Percentiles rank a stretch among this genome's conserved stretches.
phyloP scores from a whole-genome alignment of 2,113 vertebrate species.

The Scartelaos histophorus region DNA sequence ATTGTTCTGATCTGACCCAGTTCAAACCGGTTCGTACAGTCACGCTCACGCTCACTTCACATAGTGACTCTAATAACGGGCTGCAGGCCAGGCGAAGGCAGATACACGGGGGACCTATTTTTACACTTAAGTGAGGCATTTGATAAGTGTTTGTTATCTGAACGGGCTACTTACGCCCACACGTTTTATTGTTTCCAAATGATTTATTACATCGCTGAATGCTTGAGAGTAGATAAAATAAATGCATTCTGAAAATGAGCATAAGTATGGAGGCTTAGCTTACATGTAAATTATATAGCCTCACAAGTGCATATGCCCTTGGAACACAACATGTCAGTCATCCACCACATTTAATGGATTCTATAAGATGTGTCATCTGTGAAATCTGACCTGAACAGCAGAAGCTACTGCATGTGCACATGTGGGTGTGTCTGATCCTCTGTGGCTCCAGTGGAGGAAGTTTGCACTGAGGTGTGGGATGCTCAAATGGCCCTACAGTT shows the following conservation, averaged over 20 bases:
- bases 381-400: conserved; percentile 26
- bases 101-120: conserved; percentile 25
- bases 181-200: conserved; percentile 2
- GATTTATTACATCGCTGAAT: too few relatives aligned
- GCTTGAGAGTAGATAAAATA: background rate
- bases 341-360: conserved; percentile 11
- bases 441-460: conserved; percentile 21
- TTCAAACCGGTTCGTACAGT: conserved; percentile 3
- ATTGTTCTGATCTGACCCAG: background rate
- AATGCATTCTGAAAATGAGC: background rate
- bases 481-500: conserved; percentile 29
- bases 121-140: conserved; percentile 63
- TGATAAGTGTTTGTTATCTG: conserved; percentile 43
- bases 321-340: conserved; percentile 25
- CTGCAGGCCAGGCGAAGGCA: conserved; percentile 35
- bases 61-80: conserved; percentile 62
- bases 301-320: conserved; percentile 4
- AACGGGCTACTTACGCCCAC: background rate
- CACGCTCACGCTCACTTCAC: conserved; percentile 51
- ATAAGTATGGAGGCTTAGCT: background rate
- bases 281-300: background rate
- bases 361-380: conserved; percentile 24
- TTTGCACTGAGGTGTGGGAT: conserved; percentile 64
- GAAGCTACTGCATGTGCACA: conserved; percentile 36
- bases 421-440: conserved; percentile 32